Conservation (phyloP, 1,140 invertebrate species). For the Macrostomum lignano region DNA sequence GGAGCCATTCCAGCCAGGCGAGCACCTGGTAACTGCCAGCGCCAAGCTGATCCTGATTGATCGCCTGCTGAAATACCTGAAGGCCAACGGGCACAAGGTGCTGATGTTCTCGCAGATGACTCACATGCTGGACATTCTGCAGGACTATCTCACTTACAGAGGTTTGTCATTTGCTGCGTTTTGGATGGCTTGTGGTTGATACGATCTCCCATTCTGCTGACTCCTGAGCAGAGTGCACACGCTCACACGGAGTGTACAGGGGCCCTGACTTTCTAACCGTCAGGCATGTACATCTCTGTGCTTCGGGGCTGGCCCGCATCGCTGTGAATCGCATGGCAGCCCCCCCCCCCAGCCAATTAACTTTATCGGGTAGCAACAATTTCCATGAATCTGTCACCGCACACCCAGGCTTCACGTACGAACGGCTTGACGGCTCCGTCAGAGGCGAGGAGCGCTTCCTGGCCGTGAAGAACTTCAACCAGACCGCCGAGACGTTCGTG, state of each 20-base stretch:
- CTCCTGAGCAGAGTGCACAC: too few species aligned
- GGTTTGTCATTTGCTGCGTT: too few species aligned
- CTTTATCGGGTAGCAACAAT: too few species aligned
- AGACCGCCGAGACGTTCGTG: slow-evolving; percentile 79
- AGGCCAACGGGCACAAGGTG: slow-evolving; percentile 57
- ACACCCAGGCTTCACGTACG: slow-evolving; percentile 55
- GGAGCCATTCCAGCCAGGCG: slow-evolving; percentile 1
- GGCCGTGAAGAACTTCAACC: slow-evolving; percentile 35
- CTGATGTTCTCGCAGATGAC: slow-evolving; percentile 98
- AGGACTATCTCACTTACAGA: slow-evolving; percentile 83
- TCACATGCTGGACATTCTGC: slow-evolving; percentile 76
- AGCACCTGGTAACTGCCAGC: slow-evolving; percentile 16
- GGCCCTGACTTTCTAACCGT: too few species aligned
- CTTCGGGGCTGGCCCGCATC: too few species aligned
- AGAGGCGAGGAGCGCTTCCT: slow-evolving; percentile 94
- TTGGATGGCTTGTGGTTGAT: too few species aligned
- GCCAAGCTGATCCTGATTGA: slow-evolving; percentile 98
- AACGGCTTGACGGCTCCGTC: slow-evolving; percentile 92
- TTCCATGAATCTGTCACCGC: too few species aligned
- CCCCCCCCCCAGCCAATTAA: too few species aligned
- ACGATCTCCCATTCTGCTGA: too few species aligned
- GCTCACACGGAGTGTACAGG: too few species aligned
- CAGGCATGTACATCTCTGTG: too few species aligned
- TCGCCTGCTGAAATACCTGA: slow-evolving; percentile 79
- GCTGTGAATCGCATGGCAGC: too few species aligned